phyloP scores from a whole-genome alignment of 35 echinoderm and acorn worm genomes.

The Hemicentrotus pulcherrimus region DNA sequence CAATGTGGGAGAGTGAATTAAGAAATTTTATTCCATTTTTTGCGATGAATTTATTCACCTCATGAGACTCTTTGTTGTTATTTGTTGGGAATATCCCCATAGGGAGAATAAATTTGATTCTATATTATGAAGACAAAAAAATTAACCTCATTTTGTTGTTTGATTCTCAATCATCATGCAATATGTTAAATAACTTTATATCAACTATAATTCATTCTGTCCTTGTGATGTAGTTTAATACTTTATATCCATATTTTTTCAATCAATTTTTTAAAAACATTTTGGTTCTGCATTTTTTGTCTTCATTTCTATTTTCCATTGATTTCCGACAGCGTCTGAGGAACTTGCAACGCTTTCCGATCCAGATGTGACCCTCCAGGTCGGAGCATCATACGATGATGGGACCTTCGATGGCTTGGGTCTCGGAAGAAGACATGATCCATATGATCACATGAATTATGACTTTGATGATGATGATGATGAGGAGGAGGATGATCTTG shows the following conservation, averaged over 20 bases:
- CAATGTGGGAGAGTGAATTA: too few species aligned
- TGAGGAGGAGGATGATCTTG: neutral
- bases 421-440: neutral
- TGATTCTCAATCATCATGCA: neutral
- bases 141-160: neutral
- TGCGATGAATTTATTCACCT: too few species aligned
- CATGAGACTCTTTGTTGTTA: neutral
- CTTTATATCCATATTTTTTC: too few species aligned
- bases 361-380: conserved; percentile 27
- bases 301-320: neutral
- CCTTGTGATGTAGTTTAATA: too few species aligned
- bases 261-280: neutral
- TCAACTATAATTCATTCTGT: too few species aligned
- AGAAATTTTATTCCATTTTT: too few species aligned
- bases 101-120: neutral
- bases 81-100: neutral
- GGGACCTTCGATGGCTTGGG: neutral
- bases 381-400: neutral
- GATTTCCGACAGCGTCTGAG: neutral
- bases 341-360: neutral
- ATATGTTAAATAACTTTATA: too few species aligned
- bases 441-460: neutral
- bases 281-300: neutral
- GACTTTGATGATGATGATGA: neutral
- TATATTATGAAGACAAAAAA: neutral